A percentile compares a stretch with the other conserved stretches of the same genome.
These are phyloP conservation scores for Dendrolimus punctatus DNA, from an alignment of 1,140 invertebrate species.

Conservation along the genomic window DNA sequence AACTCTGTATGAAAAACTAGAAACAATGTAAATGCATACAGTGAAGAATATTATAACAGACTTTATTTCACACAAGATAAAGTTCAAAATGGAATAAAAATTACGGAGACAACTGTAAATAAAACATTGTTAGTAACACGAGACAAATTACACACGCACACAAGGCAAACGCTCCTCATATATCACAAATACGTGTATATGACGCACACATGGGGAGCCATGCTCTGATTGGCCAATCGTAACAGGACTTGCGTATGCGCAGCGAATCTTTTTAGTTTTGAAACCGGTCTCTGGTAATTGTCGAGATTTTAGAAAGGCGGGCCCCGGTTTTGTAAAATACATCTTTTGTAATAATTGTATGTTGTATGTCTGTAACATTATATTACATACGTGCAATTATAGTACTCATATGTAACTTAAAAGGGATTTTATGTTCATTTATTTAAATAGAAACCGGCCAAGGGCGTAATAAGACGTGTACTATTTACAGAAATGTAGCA, in stretches of 20 bases:
- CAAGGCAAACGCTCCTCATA: conserved; percentile 27
- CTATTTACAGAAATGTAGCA: no score
- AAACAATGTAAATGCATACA: no score
- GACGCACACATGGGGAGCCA: conserved; percentile 20
- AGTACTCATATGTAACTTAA: conserved; percentile 14
- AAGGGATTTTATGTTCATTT: no score
- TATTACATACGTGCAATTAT: conserved; percentile 13
- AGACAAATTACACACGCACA: conserved; percentile 33
- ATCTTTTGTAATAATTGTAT: conserved; percentile 16
- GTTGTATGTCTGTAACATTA: conserved; percentile 12
- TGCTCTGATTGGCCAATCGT: conserved; percentile 18
- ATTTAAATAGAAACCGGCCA: no score
- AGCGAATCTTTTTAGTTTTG: conserved; percentile 43
- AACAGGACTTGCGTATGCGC: conserved; percentile 24
- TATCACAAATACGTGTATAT: conserved; percentile 15
- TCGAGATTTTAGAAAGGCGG: conserved; percentile 64
- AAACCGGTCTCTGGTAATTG: conserved; percentile 46
- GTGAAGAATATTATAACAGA: no score
- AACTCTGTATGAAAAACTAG: no score
- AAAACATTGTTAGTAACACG: conserved; percentile 23
- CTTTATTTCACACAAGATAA: conserved; percentile 6
- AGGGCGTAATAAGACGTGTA: no score
- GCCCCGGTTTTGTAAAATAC: conserved; percentile 17
- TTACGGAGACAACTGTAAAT: background rate
- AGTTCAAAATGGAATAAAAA: conserved; percentile 19